Evolutionary conservation across 2,888 invertebrate genomes (phyloP).

Genomic region (Coecobrya sp.): DNA sequence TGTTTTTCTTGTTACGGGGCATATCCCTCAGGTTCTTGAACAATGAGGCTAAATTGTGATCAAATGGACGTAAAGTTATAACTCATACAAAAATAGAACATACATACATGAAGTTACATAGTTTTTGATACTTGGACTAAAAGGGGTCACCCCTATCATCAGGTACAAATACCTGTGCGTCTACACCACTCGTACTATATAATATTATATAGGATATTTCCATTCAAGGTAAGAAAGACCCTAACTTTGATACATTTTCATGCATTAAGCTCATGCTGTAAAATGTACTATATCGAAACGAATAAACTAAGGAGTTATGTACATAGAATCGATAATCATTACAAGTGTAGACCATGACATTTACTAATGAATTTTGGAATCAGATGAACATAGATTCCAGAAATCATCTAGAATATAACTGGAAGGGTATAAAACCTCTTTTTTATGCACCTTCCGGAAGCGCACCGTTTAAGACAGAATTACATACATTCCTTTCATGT

Average conservation of each 20-base stretch:
- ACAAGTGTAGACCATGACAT: not conserved
- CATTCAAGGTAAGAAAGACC: constrained; percentile 44
- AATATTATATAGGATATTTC: constrained; percentile 57
- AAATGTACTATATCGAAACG: not conserved
- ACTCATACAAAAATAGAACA: not conserved
- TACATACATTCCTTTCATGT: too few species aligned
- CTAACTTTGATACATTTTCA: not conserved
- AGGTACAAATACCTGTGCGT: constrained; percentile 19
- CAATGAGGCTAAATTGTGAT: constrained; percentile 80
- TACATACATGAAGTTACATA: constrained; percentile 46
- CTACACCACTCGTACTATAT: not conserved
- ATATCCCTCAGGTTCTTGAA: constrained; percentile 73
- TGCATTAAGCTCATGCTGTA: not conserved
- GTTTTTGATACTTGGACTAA: constrained; percentile 63
- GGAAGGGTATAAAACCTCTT: too few species aligned
- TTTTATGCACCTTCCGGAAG: too few species aligned
- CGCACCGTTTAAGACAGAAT: too few species aligned
- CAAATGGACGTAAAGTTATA: constrained; percentile 67
- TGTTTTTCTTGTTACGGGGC: constrained; percentile 36
- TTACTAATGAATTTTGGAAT: not conserved
- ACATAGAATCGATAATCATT: not conserved
- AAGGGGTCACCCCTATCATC: constrained; percentile 38
- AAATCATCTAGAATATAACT: too few species aligned
- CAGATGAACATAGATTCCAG: too few species aligned
- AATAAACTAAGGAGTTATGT: not conserved